Percentiles rank a stretch among this genome's conserved stretches.
Conservation (phyloP, 2,888 invertebrate genomes). For the Epinotia ramella region DNA sequence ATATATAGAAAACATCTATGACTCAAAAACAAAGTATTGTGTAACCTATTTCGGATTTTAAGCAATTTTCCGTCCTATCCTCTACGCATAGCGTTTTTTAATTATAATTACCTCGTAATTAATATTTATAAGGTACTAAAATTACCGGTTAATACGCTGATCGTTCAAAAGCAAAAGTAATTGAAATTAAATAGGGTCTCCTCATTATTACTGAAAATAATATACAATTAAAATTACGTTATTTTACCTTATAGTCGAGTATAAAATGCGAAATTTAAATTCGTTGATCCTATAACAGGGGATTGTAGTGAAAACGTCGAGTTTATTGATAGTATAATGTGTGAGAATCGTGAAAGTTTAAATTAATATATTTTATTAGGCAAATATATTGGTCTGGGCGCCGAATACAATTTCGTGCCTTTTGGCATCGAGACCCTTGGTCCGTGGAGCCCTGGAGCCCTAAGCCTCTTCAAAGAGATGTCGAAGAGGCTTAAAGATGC, state of each 20-base stretch:
- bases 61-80: not conserved
- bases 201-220: conserved; percentile 14
- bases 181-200: conserved; percentile 62
- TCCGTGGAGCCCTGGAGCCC: too few species aligned
- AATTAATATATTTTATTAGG: too few species aligned
- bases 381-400: too few species aligned
- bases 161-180: conserved; percentile 52
- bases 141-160: conserved; percentile 31
- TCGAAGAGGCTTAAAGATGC: too few species aligned
- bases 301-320: not conserved
- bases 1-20: not conserved
- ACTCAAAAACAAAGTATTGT: not conserved
- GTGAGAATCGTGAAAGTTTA: too few species aligned
- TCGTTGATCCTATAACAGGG: not conserved
- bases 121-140: conserved; percentile 39
- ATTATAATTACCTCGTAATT: conserved; percentile 39
- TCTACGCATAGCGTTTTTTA: conserved; percentile 22
- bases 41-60: not conserved
- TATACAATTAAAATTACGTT: not conserved
- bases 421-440: too few species aligned
- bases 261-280: not conserved
- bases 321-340: not conserved
- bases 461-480: too few species aligned
- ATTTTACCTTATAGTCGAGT: not conserved
- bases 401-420: too few species aligned